Conservation (phyloP, 1,140 invertebrate genomes). For the Ceratina calcarata region DNA sequence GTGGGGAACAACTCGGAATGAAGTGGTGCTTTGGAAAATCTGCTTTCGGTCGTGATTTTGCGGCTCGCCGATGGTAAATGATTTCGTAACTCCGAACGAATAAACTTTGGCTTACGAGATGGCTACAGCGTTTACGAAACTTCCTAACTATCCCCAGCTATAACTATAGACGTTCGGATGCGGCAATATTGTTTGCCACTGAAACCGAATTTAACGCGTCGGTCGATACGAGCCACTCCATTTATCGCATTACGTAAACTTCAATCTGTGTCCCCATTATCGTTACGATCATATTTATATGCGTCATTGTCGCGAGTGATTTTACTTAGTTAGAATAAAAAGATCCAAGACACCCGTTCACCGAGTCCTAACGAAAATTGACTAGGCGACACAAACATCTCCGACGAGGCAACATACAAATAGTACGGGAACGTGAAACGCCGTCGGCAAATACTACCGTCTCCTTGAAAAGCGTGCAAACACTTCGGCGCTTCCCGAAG, state of each 20-base stretch:
- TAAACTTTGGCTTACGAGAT: neutral
- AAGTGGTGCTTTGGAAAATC: conserved; percentile 7
- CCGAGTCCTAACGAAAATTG: neutral
- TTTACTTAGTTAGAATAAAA: neutral
- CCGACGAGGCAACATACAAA: neutral
- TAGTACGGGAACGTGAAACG: conserved; percentile 5
- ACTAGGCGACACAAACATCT: neutral
- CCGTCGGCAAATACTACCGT: conserved; percentile 13
- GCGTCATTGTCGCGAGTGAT: too few species aligned
- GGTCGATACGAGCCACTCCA: neutral
- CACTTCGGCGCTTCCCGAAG: neutral
- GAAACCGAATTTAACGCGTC: neutral
- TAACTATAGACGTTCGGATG: neutral
- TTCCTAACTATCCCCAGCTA: neutral
- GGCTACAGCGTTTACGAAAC: neutral
- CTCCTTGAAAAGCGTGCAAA: conserved; percentile 8
- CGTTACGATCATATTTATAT: too few species aligned
- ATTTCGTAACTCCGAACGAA: conserved; percentile 18
- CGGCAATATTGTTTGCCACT: neutral
- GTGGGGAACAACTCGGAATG: conserved; percentile 7
- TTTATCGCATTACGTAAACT: neutral
- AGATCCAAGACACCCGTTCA: neutral
- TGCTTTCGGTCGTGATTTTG: conserved; percentile 1
- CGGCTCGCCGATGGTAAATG: conserved; percentile 7
- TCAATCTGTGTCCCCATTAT: too few species aligned